These are phyloP conservation scores for Eupithecia subumbrata DNA, from an alignment of 2,888 invertebrate genomes.

Conservation along the genomic window DNA sequence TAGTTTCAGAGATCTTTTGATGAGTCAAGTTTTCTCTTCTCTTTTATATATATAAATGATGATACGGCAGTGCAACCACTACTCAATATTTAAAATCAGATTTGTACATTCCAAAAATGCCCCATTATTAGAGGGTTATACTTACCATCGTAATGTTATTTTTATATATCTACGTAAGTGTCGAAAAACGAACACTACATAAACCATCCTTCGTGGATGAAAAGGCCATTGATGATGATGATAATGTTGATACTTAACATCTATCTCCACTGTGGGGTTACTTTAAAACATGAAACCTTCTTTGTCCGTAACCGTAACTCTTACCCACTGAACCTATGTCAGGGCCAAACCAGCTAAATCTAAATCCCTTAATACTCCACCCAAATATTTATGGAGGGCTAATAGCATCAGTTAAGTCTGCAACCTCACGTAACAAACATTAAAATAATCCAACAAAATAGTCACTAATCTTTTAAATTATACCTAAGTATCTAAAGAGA, in stretches of 20 bases:
- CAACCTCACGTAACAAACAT: slow-evolving; percentile 60
- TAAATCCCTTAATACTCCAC: slow-evolving; percentile 78
- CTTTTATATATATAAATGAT: no score
- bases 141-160: no score
- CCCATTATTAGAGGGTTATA: slow-evolving; percentile 47
- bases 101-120: background rate
- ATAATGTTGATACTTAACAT: background rate
- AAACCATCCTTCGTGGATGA: no score
- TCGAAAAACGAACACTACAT: no score
- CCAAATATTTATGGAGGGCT: slow-evolving; percentile 80
- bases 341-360: slow-evolving; percentile 73
- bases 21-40: no score
- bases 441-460: slow-evolving; percentile 30
- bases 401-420: slow-evolving; percentile 73
- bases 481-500: background rate
- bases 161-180: no score
- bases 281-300: slow-evolving; percentile 60
- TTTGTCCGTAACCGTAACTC: slow-evolving; percentile 58
- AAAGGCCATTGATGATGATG: no score
- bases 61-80: background rate
- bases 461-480: slow-evolving; percentile 11
- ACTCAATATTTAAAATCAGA: background rate
- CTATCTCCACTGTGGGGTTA: slow-evolving; percentile 14
- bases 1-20: no score
- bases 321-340: slow-evolving; percentile 73